These are phyloP conservation scores for Daboia siamensis DNA, from an alignment of 2,113 vertebrate species.

Conservation along the genomic window DNA sequence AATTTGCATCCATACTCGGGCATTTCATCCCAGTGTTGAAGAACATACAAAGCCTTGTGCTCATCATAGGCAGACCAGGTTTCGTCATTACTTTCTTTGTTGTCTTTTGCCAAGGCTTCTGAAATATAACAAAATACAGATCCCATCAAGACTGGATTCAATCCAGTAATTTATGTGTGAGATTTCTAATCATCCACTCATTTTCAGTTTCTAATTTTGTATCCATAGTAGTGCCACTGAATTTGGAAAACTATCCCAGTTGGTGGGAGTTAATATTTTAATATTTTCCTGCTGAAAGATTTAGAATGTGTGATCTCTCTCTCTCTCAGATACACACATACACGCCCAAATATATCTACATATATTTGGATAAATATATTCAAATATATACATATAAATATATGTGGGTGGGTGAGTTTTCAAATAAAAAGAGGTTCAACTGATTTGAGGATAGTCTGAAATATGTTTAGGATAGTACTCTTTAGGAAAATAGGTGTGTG, in stretches of 20 bases:
- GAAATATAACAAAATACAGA: conserved; percentile 36
- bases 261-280: neutral
- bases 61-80: conserved; percentile 72
- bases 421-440: neutral
- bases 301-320: neutral
- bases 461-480: neutral
- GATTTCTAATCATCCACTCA: neutral
- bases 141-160: neutral
- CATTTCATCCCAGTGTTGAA: conserved; percentile 88
- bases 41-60: conserved; percentile 82
- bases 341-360: neutral
- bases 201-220: neutral
- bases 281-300: neutral
- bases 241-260: neutral
- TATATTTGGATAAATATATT: neutral
- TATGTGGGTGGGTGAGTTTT: neutral
- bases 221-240: neutral
- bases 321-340: neutral
- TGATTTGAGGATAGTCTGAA: neutral
- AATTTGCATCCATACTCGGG: conserved; percentile 78
- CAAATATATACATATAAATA: neutral
- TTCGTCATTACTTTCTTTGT: conserved; percentile 60
- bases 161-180: neutral
- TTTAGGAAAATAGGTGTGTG: neutral
- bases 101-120: conserved; percentile 74